Evolutionary conservation across 2,797 vertebrate genomes (phyloP).

Genomic region (Tarsius wallacei): DNA sequence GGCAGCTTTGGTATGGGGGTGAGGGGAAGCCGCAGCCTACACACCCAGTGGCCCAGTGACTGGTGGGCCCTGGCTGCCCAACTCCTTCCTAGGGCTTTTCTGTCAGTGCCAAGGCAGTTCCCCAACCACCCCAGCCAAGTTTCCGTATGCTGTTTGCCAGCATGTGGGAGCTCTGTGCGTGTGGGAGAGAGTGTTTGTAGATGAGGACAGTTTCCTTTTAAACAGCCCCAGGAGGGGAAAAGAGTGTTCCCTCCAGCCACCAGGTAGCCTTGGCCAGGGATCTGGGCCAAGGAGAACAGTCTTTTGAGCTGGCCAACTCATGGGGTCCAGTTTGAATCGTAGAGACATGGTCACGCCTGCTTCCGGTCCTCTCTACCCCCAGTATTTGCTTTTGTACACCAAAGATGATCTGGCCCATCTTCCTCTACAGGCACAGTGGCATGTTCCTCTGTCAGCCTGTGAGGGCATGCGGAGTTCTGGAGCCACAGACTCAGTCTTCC

Average conservation of each 20-base stretch:
- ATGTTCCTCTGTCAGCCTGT: background rate
- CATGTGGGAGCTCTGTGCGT: background rate
- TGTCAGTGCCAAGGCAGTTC: conserved; percentile 31
- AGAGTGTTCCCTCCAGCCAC: background rate
- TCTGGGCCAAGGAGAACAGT: background rate
- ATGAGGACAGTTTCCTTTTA: conserved; percentile 35
- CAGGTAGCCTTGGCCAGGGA: background rate
- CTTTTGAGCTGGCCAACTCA: background rate
- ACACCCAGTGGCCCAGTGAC: background rate
- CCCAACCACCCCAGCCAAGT: background rate
- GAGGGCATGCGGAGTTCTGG: background rate
- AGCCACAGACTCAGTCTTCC: background rate
- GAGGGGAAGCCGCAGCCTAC: background rate
- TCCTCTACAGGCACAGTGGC: conserved; percentile 33
- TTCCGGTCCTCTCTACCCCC: background rate
- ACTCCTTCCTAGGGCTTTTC: background rate
- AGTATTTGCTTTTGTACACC: conserved; percentile 53
- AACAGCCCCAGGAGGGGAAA: background rate
- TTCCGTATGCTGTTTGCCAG: conserved; percentile 45
- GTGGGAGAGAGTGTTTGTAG: background rate
- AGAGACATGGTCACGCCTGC: background rate
- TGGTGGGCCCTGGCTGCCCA: background rate
- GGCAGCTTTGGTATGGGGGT: background rate
- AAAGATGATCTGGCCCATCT: conserved; percentile 30
- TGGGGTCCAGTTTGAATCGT: background rate